Evolutionary conservation across 2,888 invertebrate genomes (phyloP).

Genomic region (Apodemia hepburni): DNA sequence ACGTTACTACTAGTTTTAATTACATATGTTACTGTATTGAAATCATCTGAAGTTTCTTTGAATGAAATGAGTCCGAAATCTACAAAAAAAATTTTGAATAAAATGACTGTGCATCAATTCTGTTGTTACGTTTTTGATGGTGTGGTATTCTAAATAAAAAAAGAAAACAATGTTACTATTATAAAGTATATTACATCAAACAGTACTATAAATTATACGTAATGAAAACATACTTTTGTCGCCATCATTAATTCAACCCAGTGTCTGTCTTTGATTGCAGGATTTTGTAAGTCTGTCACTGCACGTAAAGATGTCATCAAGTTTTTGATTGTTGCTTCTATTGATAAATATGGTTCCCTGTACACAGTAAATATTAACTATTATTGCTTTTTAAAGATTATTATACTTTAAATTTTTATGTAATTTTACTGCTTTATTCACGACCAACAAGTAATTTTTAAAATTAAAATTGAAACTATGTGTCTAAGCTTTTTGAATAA

Average conservation of each 20-base stretch:
- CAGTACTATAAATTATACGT: background rate
- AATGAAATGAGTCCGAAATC: slow-evolving; percentile 36
- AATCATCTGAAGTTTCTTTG: slow-evolving; percentile 53
- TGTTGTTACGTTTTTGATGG: slow-evolving; percentile 38
- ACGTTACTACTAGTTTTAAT: slow-evolving; percentile 34
- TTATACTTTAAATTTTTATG: too few relatives aligned
- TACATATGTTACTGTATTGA: slow-evolving; percentile 51
- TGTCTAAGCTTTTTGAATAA: too few relatives aligned
- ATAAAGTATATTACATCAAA: background rate
- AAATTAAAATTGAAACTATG: too few relatives aligned
- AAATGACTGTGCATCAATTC: slow-evolving; percentile 35
- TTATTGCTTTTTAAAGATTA: too few relatives aligned
- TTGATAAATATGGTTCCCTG: slow-evolving; percentile 89
- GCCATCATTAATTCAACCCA: slow-evolving; percentile 97
- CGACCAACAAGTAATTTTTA: too few relatives aligned
- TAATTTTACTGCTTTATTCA: too few relatives aligned
- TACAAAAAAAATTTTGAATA: slow-evolving; percentile 35
- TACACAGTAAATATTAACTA: background rate
- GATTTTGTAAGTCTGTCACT: slow-evolving; percentile 96
- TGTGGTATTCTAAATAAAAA: slow-evolving; percentile 53
- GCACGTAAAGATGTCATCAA: slow-evolving; percentile 95
- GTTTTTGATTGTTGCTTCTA: slow-evolving; percentile 93
- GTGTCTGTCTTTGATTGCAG: slow-evolving; percentile 95
- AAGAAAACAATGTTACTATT: slow-evolving; percentile 30
- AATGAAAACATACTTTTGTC: slow-evolving; percentile 83